Percentiles rank a stretch among this genome's conserved stretches.
These are phyloP conservation scores for Toxonevra muliebris DNA, from an alignment of 2,888 invertebrate genomes.

Conservation along the genomic window DNA sequence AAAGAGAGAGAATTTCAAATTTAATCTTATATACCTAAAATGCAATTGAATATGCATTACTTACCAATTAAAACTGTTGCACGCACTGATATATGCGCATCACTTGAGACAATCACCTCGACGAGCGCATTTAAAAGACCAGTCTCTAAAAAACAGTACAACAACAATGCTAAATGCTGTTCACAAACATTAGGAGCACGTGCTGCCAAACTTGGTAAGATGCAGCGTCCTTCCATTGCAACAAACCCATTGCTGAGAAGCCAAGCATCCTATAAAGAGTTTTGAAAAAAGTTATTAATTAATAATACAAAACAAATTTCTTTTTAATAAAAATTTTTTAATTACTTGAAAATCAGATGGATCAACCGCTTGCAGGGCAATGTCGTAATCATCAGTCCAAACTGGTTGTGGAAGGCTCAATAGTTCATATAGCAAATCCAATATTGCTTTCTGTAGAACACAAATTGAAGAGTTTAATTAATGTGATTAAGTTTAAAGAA, in stretches of 20 bases:
- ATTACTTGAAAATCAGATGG: conserved; percentile 76
- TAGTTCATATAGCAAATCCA: conserved; percentile 91
- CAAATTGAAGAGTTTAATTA: not conserved
- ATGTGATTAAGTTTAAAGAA: not conserved
- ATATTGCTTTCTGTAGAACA: conserved; percentile 80
- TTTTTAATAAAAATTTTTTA: not conserved
- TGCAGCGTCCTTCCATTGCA: conserved; percentile 87
- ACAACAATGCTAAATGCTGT: conserved; percentile 87
- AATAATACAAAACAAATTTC: not conserved
- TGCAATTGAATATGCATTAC: not conserved
- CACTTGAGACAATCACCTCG: conserved; percentile 90
- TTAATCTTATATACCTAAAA: conserved; percentile 3
- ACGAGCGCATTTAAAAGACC: conserved; percentile 89
- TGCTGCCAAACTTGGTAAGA: conserved; percentile 86
- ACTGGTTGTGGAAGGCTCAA: conserved; percentile 87
- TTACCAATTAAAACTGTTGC: conserved; percentile 87
- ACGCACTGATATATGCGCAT: conserved; percentile 88
- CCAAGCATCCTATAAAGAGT: conserved; percentile 76
- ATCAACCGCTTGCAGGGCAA: conserved; percentile 88
- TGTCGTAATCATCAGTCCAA: conserved; percentile 92
- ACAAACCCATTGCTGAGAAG: conserved; percentile 92
- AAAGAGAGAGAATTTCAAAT: no score
- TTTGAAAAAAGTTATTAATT: not conserved
- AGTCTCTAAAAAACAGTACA: conserved; percentile 87
- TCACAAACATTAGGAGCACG: conserved; percentile 90